A percentile compares a stretch with the other conserved stretches of the same genome.
phyloP scores from a whole-genome alignment of 2,797 vertebrate genomes.

The Enteromius anoplus region DNA sequence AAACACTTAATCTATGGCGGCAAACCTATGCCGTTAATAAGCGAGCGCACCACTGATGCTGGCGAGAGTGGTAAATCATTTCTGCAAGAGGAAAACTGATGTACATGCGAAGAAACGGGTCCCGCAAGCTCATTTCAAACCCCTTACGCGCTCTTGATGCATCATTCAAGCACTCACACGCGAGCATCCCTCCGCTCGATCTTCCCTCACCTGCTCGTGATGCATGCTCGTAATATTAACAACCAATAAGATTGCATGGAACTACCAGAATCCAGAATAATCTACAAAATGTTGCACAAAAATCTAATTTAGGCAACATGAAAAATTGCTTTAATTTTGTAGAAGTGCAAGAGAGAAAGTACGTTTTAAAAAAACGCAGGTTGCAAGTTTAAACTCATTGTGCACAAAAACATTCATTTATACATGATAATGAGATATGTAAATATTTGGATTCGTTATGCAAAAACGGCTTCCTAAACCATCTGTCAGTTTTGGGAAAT shows the following conservation, averaged over 20 bases:
- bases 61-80: too few relatives aligned
- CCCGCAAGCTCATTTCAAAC: too few relatives aligned
- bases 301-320: background rate
- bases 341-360: background rate
- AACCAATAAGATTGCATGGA: background rate
- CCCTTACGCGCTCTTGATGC: too few relatives aligned
- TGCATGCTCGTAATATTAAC: background rate
- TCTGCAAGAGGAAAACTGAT: too few relatives aligned
- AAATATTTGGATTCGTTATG: constrained; percentile 51
- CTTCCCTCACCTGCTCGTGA: too few relatives aligned
- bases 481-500: constrained; percentile 40
- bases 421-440: constrained; percentile 19
- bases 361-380: background rate
- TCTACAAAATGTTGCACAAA: background rate
- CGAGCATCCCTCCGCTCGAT: too few relatives aligned
- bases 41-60: too few relatives aligned
- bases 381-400: constrained; percentile 19
- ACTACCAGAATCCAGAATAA: background rate
- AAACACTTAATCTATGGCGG: too few relatives aligned
- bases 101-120: too few relatives aligned
- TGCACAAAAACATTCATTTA: constrained; percentile 4
- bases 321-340: background rate
- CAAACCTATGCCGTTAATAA: too few relatives aligned
- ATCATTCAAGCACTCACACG: too few relatives aligned
- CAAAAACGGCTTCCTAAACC: constrained; percentile 39